These are phyloP conservation scores for Poecile montanus DNA, from an alignment of 2,797 vertebrate species.

Conservation along the genomic window DNA sequence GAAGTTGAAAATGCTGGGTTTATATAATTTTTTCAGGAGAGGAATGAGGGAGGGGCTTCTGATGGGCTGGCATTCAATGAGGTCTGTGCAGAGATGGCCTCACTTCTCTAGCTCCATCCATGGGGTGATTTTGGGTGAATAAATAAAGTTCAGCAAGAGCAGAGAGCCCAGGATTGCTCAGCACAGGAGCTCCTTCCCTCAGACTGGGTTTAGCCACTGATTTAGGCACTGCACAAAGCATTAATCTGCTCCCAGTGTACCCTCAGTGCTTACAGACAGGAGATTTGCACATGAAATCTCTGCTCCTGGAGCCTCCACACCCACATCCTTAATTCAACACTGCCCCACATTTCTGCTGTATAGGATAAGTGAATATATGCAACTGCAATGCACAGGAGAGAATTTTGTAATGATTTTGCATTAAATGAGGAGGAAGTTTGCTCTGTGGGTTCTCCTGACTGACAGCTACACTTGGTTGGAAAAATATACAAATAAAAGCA, in stretches of 20 bases:
- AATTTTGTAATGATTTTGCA: neutral
- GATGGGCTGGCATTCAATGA: neutral
- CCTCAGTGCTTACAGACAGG: neutral
- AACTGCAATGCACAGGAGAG: conserved; percentile 34
- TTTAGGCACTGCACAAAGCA: neutral
- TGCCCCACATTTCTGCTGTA: neutral
- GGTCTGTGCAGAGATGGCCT: neutral
- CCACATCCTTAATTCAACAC: conserved; percentile 42
- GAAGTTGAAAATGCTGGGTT: neutral
- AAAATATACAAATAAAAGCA: neutral
- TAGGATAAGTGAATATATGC: conserved; percentile 15
- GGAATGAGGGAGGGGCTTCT: neutral
- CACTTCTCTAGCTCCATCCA: neutral
- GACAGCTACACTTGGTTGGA: neutral
- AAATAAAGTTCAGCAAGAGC: neutral
- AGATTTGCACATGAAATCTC: conserved; percentile 37
- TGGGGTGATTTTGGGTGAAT: neutral
- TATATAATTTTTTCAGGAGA: neutral
- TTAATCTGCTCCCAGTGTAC: conserved; percentile 9
- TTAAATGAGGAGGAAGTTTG: conserved; percentile 33
- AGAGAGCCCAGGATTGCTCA: neutral
- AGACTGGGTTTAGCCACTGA: neutral
- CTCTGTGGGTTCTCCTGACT: neutral
- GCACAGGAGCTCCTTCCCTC: neutral
- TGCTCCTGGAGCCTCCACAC: conserved; percentile 41